Evolutionary conservation across 1,140 invertebrate genomes (phyloP).

Genomic region (Panonychus citri): DNA sequence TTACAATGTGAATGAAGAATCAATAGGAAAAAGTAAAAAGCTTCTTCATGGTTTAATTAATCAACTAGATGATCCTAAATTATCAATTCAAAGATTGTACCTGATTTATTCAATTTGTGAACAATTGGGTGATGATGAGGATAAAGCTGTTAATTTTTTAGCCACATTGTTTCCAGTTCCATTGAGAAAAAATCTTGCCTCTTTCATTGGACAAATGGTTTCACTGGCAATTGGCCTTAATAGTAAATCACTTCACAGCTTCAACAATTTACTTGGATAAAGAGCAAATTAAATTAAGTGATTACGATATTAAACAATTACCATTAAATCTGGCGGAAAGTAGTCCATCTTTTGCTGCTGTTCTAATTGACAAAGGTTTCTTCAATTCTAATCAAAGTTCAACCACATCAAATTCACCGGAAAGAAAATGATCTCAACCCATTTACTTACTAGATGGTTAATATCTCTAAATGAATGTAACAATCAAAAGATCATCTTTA

Average conservation of each 20-base stretch:
- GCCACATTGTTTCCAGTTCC: neutral
- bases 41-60: neutral
- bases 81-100: neutral
- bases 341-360: neutral
- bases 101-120: neutral
- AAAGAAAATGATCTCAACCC: neutral
- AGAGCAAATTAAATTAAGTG: neutral
- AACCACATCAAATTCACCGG: neutral
- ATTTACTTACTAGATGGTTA: constrained; percentile 1
- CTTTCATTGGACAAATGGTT: constrained; percentile 1
- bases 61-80: neutral
- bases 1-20: neutral
- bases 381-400: neutral
- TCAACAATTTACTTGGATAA: neutral
- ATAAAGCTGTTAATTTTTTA: neutral
- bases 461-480: neutral
- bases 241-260: neutral
- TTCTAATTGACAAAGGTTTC: neutral
- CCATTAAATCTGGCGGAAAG: neutral
- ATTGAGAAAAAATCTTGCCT: neutral
- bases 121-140: neutral
- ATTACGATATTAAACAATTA: neutral
- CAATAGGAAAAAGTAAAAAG: neutral
- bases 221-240: constrained; percentile 1
- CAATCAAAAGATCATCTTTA: neutral